Base-by-base conservation (phyloP, 2,888 invertebrate species). In the Drosophila fungiperda region DNA sequence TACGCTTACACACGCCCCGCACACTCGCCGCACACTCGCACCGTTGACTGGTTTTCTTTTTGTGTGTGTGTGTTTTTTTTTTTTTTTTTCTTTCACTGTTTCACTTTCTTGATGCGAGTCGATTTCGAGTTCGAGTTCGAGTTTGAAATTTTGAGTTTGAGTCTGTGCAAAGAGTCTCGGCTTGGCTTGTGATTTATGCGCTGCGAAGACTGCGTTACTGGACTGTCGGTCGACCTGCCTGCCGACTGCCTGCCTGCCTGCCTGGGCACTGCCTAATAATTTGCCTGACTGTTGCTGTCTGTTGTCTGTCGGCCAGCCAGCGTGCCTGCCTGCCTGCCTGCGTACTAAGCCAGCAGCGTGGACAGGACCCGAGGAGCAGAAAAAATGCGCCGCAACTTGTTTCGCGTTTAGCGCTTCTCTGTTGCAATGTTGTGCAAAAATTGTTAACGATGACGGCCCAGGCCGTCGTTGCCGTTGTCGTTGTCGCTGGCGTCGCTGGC, bases 371-470 rank as follows among this genome's bases (percentile, higher is more conserved):
- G 90, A 86, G 90, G 73, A 80, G 89, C 91, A 90, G 92, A 91
- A 92, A 92, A 89, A 89, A 91, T 55, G 55, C 92, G 92, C 92
- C 92, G 92, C 92, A 92, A 86, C 92, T 86, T 92, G 90, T 88
- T 91, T 91, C 92, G 92, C 92, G 92, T 92, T 92, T 92, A 92
- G 92, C 92, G 89, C 90, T 91, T 92, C 92, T 92, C 92, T 92
- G 92, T 91, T 90, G 91, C 91, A 91, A 90, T 87, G 91, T 83
- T 82, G 74, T 86, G 83, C 91, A 81, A 87, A 89, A 90, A 87
- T 90, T 83, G 86, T 82, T 89, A 87, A 89, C 91, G 86, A 82
- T 91, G 91, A 91, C 84, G 83, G 83, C 80, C 83, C 83, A 89
- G 78, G 38, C 55, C 69, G 70, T 35, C 70, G 73, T 53, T 67